These are phyloP conservation scores for Drosophila santomea DNA, from an alignment of 1,140 invertebrate species.

Conservation along the genomic window DNA sequence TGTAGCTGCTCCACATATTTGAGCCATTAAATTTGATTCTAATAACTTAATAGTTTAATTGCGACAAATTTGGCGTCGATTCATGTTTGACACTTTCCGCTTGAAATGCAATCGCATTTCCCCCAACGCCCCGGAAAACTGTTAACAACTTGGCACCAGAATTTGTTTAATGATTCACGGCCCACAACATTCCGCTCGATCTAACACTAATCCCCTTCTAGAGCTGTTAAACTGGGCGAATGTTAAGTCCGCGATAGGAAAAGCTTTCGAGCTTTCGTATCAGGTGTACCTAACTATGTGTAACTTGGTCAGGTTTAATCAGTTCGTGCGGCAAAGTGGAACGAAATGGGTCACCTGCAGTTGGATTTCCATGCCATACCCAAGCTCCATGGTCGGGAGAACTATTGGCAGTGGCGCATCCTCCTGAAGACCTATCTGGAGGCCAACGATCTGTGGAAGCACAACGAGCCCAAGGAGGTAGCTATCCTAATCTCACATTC, in stretches of 20 bases:
- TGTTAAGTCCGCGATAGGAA: slow-evolving; percentile 43
- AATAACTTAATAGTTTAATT: slow-evolving; percentile 83
- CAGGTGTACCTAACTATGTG: background rate
- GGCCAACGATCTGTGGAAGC: slow-evolving; percentile 54
- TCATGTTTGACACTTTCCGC: slow-evolving; percentile 59
- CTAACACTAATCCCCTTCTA: slow-evolving; percentile 20
- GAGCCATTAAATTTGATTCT: slow-evolving; percentile 62
- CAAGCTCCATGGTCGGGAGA: slow-evolving; percentile 51
- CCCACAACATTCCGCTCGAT: slow-evolving; percentile 20
- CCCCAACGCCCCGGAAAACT: slow-evolving; percentile 1
- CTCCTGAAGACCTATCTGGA: slow-evolving; percentile 56
- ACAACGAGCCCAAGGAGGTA: slow-evolving; percentile 64
- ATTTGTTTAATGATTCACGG: slow-evolving; percentile 33
- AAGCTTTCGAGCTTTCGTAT: slow-evolving; percentile 41
- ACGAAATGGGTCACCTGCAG: slow-evolving; percentile 49
- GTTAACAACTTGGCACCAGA: slow-evolving; percentile 19
- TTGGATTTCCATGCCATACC: slow-evolving; percentile 65
- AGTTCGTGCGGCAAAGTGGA: slow-evolving; percentile 8
- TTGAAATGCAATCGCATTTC: slow-evolving; percentile 14
- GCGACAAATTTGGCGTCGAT: slow-evolving; percentile 32
- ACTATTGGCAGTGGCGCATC: slow-evolving; percentile 67
- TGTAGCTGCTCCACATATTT: slow-evolving; percentile 33
- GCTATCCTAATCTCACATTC: background rate
- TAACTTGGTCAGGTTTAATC: slow-evolving; percentile 4
- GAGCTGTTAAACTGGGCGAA: slow-evolving; percentile 25